These are phyloP conservation scores for Mactra quadrangularis DNA, from an alignment of 1,140 invertebrate species.

Conservation along the genomic window DNA sequence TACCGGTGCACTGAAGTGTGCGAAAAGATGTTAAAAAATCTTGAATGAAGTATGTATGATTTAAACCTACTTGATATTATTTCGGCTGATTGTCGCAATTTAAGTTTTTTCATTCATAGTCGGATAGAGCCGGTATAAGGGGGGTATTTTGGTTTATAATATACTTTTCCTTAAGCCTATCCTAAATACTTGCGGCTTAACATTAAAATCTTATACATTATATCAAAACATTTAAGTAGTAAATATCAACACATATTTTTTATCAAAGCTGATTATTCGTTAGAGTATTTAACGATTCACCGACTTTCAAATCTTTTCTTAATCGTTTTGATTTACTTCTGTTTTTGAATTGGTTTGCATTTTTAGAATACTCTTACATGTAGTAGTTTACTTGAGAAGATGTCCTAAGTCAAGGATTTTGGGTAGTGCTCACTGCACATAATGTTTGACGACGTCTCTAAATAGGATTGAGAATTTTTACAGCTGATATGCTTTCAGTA, in stretches of 20 bases:
- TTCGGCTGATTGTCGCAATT: conserved; percentile 11
- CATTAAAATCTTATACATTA: background rate
- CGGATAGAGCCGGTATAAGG: background rate
- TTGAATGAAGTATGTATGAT: background rate
- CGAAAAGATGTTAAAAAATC: conserved; percentile 6
- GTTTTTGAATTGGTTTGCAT: background rate
- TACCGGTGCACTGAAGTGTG: background rate
- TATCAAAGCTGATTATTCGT: background rate
- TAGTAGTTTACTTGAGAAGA: no score
- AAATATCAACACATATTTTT: background rate
- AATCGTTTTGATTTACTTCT: background rate
- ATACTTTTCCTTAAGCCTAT: conserved; percentile 13
- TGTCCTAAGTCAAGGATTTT: no score
- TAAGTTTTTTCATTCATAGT: conserved; percentile 33
- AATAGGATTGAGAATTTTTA: no score
- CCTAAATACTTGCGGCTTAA: conserved; percentile 44
- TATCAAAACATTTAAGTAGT: background rate
- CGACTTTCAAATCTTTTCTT: no score
- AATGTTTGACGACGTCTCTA: no score
- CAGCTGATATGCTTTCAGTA: no score
- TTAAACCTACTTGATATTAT: background rate
- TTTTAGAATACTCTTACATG: no score
- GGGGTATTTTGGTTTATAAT: background rate
- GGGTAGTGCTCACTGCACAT: no score
- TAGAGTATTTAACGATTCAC: background rate